Evolutionary conservation across 2,797 vertebrate species (phyloP).

Genomic region (Stomatorhinus walkeri): DNA sequence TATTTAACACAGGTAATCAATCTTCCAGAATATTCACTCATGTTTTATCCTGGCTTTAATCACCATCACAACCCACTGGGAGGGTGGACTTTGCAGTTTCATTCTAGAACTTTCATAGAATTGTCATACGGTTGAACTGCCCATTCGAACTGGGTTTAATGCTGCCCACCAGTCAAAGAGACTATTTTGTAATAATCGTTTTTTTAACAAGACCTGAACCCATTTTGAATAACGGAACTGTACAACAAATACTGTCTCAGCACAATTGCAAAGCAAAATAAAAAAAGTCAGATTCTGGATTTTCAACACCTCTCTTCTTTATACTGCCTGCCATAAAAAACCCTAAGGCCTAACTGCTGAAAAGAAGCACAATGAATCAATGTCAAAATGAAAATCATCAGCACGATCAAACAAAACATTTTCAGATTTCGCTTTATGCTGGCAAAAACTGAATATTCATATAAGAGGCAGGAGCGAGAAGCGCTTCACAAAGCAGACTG

Average conservation of each 20-base stretch:
- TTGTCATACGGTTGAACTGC: background rate
- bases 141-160: background rate
- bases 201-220: background rate
- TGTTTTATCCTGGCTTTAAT: background rate
- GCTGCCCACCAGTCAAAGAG: background rate
- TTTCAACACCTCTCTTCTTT: background rate
- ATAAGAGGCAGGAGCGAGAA: constrained; percentile 56
- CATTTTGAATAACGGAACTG: background rate
- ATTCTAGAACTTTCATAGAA: background rate
- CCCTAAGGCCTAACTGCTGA: background rate
- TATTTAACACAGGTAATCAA: background rate
- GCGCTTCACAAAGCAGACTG: constrained; percentile 59
- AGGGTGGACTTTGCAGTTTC: background rate
- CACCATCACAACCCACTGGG: background rate
- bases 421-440: constrained; percentile 54
- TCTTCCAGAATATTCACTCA: background rate
- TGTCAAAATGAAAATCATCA: background rate
- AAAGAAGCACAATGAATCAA: background rate
- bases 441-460: constrained; percentile 61
- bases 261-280: background rate
- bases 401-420: constrained; percentile 23
- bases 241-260: background rate
- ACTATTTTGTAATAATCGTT: background rate
- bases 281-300: background rate
- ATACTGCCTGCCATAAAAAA: background rate